Evolutionary conservation across 1,140 invertebrate species (phyloP), one percentile per base, ranked within the genome.

Genomic region (Drosophila quadrilineata): DNA sequence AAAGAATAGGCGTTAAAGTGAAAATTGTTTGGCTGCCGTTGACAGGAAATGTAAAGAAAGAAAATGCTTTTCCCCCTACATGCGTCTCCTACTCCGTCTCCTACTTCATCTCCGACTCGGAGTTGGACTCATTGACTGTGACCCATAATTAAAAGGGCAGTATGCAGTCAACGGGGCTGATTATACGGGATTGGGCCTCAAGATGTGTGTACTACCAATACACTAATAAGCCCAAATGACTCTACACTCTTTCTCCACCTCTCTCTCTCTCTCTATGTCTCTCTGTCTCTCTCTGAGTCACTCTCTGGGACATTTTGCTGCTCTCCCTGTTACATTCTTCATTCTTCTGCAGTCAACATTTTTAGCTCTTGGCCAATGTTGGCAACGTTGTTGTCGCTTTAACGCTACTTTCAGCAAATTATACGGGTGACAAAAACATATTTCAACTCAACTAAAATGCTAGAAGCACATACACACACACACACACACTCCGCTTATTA

Each of bases 341-440:
- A 1, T 17, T 9, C 6, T 8, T 14, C 33, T 36, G 33, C 17
- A 38, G 14, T 38, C 14, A 36, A 10, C 33, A 14, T 36, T 3
- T 12, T 14, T 22, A 14, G 24, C 41, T 45, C 40, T 29, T 19
- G 41, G 59, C 41, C 59, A n/a, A n/a, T 59, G 49, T 49, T 65
- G 60, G 21, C 36, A 64, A 24, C 75, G 76, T 52, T 84, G 77
- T 84, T 77, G 79, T 77, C 77, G 74, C 73, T 58, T 84, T 85
- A 85, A 84, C 77, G 77, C 77, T 73, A 60, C 69, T 66, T 49
- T 49, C 65, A 43, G 70, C 79, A 79, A 84, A 79, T 84, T 75
- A 84, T 84, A 84, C 79, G 79, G 79, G 79, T 84, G 79, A 84
- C 79, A 84, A 84, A 84, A 75, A 85, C 77, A 82, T 74, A 74